Conservation (phyloP, 2,797 vertebrate species). For the Salmo trutta region DNA sequence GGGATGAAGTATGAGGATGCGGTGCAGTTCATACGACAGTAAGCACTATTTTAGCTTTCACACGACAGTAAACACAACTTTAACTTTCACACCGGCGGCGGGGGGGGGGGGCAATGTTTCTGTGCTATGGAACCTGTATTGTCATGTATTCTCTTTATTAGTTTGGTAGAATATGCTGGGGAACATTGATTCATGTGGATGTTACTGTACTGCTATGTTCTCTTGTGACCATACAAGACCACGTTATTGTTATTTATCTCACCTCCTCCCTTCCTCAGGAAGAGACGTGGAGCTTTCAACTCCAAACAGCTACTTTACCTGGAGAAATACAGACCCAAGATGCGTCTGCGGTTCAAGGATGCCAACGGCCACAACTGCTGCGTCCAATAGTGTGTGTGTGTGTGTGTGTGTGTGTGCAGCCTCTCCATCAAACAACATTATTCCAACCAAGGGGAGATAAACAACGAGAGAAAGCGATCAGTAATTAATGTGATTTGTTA, state of each 20-base stretch:
- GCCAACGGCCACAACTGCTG: slow-evolving; percentile 94
- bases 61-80: slow-evolving; percentile 85
- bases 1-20: slow-evolving; percentile 99
- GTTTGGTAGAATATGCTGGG: not conserved
- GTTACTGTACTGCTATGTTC: not conserved
- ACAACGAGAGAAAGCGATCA: slow-evolving; percentile 67
- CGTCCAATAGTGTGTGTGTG: slow-evolving; percentile 85
- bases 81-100: not conserved
- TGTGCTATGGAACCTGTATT: not conserved
- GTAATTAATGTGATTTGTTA: slow-evolving; percentile 81
- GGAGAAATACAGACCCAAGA: slow-evolving; percentile 99
- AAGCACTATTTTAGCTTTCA: slow-evolving; percentile 68
- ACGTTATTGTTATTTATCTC: not conserved
- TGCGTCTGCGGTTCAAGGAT: slow-evolving; percentile 96
- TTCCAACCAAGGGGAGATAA: slow-evolving; percentile 75
- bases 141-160: not conserved
- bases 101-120: not conserved
- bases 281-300: slow-evolving; percentile 99
- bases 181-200: not conserved
- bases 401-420: slow-evolving; percentile 59
- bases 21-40: slow-evolving; percentile 99
- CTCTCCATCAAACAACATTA: slow-evolving; percentile 77
- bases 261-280: slow-evolving; percentile 73
- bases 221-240: not conserved
- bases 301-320: slow-evolving; percentile 99